These are phyloP conservation scores for Masnerella sp. DNA, from an alignment of 2,888 invertebrate species.

Conservation along the genomic window DNA sequence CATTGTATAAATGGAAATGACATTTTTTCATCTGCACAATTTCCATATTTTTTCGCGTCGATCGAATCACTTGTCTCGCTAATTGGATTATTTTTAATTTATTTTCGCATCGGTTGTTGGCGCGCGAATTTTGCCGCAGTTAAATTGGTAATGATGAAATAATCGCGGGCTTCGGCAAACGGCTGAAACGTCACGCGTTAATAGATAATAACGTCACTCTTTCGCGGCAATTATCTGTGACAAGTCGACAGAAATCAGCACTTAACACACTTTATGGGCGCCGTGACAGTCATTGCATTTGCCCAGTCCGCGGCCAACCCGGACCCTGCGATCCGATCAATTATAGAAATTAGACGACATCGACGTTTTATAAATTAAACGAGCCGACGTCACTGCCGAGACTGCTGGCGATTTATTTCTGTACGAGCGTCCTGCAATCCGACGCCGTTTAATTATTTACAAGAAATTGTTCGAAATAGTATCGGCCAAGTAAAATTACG, in stretches of 20 bases:
- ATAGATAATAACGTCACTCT: conserved; percentile 57
- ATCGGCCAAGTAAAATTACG: background rate
- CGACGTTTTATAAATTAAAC: conserved; percentile 46
- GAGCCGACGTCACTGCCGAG: too few relatives aligned
- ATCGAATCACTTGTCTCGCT: background rate
- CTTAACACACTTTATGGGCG: conserved; percentile 56
- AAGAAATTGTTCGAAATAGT: conserved; percentile 12
- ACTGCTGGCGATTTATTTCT: conserved; percentile 18
- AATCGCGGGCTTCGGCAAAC: conserved; percentile 39
- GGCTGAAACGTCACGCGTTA: conserved; percentile 45
- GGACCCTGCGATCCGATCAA: conserved; percentile 35
- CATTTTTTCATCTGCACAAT: too few relatives aligned
- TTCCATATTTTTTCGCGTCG: too few relatives aligned
- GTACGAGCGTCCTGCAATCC: background rate
- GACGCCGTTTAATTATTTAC: conserved; percentile 12
- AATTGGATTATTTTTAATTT: conserved; percentile 28
- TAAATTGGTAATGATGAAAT: conserved; percentile 49
- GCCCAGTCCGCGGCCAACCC: conserved; percentile 42
- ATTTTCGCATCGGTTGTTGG: conserved; percentile 28
- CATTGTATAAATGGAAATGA: too few relatives aligned
- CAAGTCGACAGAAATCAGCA: conserved; percentile 58
- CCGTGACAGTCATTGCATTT: conserved; percentile 60
- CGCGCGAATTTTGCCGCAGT: conserved; percentile 21
- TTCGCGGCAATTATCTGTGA: conserved; percentile 57
- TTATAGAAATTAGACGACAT: conserved; percentile 49